Evolutionary conservation across 2,113 vertebrate genomes (phyloP).

Genomic region (Arothron firmamentum): DNA sequence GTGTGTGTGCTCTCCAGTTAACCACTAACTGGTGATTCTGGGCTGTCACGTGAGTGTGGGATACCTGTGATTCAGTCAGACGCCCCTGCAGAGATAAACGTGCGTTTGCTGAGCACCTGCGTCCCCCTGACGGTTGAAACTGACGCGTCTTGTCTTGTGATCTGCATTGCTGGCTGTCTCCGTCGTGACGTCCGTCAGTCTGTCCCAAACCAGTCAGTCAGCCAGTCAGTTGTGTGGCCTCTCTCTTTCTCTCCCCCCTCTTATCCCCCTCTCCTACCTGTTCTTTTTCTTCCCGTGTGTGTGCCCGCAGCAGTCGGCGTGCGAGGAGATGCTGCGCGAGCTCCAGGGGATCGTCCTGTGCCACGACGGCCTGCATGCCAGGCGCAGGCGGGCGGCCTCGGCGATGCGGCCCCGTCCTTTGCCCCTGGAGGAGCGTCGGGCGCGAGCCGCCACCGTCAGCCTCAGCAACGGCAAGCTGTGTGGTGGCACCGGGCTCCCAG

Average conservation of each 20-base stretch:
- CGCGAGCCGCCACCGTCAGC: conserved; percentile 78
- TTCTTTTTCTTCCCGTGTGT: conserved; percentile 48
- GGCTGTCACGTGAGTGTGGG: neutral
- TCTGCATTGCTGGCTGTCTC: conserved; percentile 5
- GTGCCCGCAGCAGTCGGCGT: conserved; percentile 84
- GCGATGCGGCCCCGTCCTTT: conserved; percentile 75
- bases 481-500: conserved; percentile 80
- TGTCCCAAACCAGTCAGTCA: conserved; percentile 54
- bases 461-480: conserved; percentile 93
- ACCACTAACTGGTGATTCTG: neutral
- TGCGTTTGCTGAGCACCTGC: conserved; percentile 9
- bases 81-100: neutral
- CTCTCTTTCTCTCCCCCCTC: conserved; percentile 55
- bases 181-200: conserved; percentile 34
- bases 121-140: conserved; percentile 12
- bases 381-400: conserved; percentile 73
- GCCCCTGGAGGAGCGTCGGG: conserved; percentile 79
- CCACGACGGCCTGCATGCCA: conserved; percentile 86
- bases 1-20: conserved; percentile 4
- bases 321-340: conserved; percentile 94
- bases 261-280: conserved; percentile 42
- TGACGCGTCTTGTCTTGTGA: conserved; percentile 4
- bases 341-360: conserved; percentile 92
- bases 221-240: conserved; percentile 64
- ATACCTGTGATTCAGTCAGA: neutral